Conservation (phyloP, 2,113 vertebrate genomes). For the Prietella phreatophila region DNA sequence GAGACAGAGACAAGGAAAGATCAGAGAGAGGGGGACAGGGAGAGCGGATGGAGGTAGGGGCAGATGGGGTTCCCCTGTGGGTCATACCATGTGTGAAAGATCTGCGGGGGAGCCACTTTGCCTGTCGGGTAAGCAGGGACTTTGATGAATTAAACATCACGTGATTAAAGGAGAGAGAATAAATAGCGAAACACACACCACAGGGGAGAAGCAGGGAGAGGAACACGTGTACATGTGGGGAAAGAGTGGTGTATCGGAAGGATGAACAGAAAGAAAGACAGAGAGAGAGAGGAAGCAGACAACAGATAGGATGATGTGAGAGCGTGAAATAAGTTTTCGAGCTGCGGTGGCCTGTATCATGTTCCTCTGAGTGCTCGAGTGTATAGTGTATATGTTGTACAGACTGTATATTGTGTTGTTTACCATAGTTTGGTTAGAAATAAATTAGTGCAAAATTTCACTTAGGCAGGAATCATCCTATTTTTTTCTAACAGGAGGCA, state of each 20-base stretch:
- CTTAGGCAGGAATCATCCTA: background rate
- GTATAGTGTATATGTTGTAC: background rate
- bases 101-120: conserved; percentile 57
- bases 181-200: conserved; percentile 60
- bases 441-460: background rate
- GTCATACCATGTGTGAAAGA: conserved; percentile 64
- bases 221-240: conserved; percentile 22
- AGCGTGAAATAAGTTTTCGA: background rate
- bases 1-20: conserved; percentile 16
- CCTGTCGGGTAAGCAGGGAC: conserved; percentile 64
- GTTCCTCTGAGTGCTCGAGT: background rate
- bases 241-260: conserved; percentile 28
- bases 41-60: conserved; percentile 40
- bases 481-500: background rate
- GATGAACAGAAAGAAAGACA: conserved; percentile 1
- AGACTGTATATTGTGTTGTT: background rate
- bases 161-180: conserved; percentile 72
- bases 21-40: conserved; percentile 43
- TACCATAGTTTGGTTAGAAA: background rate
- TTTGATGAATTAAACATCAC: conserved; percentile 82
- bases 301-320: background rate
- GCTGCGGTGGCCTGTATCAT: background rate
- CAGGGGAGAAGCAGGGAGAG: conserved; percentile 17
- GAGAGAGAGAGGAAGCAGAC: background rate
- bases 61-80: conserved; percentile 61